Percentiles rank a stretch among this genome's conserved stretches.
Evolutionary conservation across 2,888 invertebrate genomes (phyloP).

Genomic region (Onthophagus sagittarius): DNA sequence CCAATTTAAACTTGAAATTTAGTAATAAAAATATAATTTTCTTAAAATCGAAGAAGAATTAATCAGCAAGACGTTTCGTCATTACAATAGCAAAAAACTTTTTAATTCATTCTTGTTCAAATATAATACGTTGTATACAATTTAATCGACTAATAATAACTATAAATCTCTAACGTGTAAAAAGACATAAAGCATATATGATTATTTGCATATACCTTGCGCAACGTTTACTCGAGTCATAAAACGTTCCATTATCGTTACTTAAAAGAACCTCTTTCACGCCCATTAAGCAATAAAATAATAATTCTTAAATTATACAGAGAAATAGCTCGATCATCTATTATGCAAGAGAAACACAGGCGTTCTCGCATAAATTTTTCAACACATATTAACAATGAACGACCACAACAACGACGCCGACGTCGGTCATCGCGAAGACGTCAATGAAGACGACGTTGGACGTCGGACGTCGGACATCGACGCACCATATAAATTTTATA

Average conservation of each 20-base stretch:
- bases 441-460: no score
- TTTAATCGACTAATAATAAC: not conserved
- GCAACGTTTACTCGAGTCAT: not conserved
- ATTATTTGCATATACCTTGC: not conserved
- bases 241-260: not conserved
- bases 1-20: no score
- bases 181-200: not conserved
- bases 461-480: no score
- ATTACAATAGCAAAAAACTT: no score
- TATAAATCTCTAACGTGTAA: not conserved
- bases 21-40: no score
- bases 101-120: not conserved
- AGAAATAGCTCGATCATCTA: not conserved
- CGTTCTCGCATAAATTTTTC: not conserved
- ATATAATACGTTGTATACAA: not conserved
- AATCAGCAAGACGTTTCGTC: no score
- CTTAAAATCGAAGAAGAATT: no score
- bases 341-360: not conserved
- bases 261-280: not conserved
- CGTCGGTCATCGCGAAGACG: no score
- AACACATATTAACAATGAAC: not conserved
- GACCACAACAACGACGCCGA: conserved; percentile 1
- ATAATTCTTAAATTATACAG: not conserved
- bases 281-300: not conserved
- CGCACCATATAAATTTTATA: not conserved